These are phyloP conservation scores for Stictocephala bisonia DNA, from an alignment of 2,888 invertebrate genomes.

Conservation along the genomic window DNA sequence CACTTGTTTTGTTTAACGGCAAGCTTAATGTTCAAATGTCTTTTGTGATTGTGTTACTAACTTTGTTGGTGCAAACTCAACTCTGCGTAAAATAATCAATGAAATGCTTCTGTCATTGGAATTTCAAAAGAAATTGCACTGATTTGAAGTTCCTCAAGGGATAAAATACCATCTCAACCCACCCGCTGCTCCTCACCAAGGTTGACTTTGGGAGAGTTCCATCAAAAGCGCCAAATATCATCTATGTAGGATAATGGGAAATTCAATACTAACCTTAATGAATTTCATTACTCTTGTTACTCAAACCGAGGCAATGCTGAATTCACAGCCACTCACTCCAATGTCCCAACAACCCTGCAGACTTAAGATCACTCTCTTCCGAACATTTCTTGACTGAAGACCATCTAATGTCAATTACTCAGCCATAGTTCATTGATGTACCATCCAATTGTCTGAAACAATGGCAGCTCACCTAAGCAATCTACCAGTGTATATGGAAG, in stretches of 20 bases:
- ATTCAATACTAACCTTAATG: constrained; percentile 16
- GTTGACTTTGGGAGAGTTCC: constrained; percentile 38
- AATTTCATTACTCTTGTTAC: constrained; percentile 30
- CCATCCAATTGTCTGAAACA: background rate
- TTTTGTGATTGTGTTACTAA: constrained; percentile 56
- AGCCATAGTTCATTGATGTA: background rate
- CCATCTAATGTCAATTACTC: background rate
- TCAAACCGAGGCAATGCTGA: constrained; percentile 40
- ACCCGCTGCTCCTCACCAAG: constrained; percentile 38
- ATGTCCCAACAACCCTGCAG: constrained; percentile 28
- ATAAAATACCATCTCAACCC: constrained; percentile 50
- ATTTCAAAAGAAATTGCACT: constrained; percentile 54
- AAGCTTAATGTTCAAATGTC: constrained; percentile 50
- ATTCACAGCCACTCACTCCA: constrained; percentile 41
- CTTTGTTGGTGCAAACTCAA: constrained; percentile 52
- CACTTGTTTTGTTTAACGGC: constrained; percentile 51
- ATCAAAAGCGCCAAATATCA: constrained; percentile 42
- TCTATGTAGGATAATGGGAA: constrained; percentile 23
- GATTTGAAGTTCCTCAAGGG: constrained; percentile 52
- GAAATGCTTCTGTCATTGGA: constrained; percentile 17
- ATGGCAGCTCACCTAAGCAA: constrained; percentile 22
- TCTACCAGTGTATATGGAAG: constrained; percentile 31
- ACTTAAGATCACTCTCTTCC: constrained; percentile 18
- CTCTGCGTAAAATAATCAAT: constrained; percentile 25
- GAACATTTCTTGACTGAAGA: constrained; percentile 41